Evolutionary conservation across 2,797 vertebrate species (phyloP).

Genomic region (Chloroceryle amazona): DNA sequence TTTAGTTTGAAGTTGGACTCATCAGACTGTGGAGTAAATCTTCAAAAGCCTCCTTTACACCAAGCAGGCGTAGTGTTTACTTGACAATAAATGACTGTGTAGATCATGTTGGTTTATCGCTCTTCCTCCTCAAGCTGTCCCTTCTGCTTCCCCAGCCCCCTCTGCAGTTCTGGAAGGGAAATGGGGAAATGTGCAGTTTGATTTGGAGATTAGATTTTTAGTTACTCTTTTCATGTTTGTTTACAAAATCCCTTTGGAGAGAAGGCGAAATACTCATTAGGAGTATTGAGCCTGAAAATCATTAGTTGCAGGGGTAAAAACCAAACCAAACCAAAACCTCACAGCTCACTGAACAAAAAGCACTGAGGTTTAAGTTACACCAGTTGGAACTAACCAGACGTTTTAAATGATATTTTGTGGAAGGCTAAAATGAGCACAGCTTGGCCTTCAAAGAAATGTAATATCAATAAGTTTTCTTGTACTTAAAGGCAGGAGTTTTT

Average conservation of each 20-base stretch:
- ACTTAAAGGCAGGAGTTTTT: not conserved
- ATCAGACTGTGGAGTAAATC: constrained; percentile 55
- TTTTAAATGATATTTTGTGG: not conserved
- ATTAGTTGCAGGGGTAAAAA: not conserved
- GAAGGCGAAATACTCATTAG: not conserved
- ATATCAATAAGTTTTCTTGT: not conserved
- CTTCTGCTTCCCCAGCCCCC: constrained; percentile 5
- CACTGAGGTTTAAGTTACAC: not conserved
- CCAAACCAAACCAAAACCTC: no score
- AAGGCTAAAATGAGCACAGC: not conserved
- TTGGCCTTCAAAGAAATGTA: not conserved
- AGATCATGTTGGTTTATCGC: constrained; percentile 27
- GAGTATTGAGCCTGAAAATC: not conserved
- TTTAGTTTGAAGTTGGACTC: constrained; percentile 68
- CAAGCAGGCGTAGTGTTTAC: constrained; percentile 34
- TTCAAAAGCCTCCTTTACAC: constrained; percentile 58
- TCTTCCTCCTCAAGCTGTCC: constrained; percentile 25
- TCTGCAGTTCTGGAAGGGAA: constrained; percentile 4
- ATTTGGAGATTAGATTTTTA: not conserved
- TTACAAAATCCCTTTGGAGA: constrained; percentile 20
- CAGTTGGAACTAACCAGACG: not conserved
- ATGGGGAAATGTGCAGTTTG: not conserved
- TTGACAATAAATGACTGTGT: constrained; percentile 20
- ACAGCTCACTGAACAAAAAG: not conserved
- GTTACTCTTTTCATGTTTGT: not conserved